Base-by-base conservation (phyloP, 2,113 vertebrate species). In the Orcinus orca region DNA sequence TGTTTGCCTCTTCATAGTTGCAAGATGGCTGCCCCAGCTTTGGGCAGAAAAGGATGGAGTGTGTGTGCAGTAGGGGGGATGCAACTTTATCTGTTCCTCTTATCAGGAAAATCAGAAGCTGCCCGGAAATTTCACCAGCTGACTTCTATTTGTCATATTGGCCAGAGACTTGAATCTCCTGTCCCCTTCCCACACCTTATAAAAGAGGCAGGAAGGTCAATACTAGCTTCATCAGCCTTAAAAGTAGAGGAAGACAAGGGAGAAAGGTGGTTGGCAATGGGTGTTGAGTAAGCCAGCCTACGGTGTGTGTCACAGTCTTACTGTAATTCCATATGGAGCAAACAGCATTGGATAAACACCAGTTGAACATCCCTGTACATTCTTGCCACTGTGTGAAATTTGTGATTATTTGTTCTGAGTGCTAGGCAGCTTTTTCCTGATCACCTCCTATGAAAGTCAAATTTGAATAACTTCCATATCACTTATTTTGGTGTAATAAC, bases 391-490 rank as follows among this genome's bases (percentile, higher is more conserved):
- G 2, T 63, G 11, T 41, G 36, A 9, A 13, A 62, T 98, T 96
- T 83, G 77, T 88, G 93, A 95, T 90, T 23, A 71, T 47, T 74
- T 76, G 80, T 92, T 95, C 93, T 84, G 17, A 44, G 67, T 81
- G 68, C 26, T 67, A 84, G 83, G 93, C 85, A 94, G 70, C 65
- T 76, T 81, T 74, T 88, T 55, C 93, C 62, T 87, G 44, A 84
- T 90, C 8, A 67, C 33, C 86, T 83, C 55, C 79, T 79, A 38
- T 36, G 92, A 90, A 97, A 97, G 74, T 86, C 65, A 95, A 83
- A 89, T 77, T 88, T 79, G 97, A 97, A 62, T 80, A 12, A 93
- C 63, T 89, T 3, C 60, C 47, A 14, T 77, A 87, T 94, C 96
- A 90, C 38, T 95, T 92, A 1, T 14, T 17, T 81, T 84, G 17